A percentile compares a stretch with the other conserved stretches of the same genome.
phyloP scores from a whole-genome alignment of 2,797 vertebrate species.

The Neostethus bicornis region DNA sequence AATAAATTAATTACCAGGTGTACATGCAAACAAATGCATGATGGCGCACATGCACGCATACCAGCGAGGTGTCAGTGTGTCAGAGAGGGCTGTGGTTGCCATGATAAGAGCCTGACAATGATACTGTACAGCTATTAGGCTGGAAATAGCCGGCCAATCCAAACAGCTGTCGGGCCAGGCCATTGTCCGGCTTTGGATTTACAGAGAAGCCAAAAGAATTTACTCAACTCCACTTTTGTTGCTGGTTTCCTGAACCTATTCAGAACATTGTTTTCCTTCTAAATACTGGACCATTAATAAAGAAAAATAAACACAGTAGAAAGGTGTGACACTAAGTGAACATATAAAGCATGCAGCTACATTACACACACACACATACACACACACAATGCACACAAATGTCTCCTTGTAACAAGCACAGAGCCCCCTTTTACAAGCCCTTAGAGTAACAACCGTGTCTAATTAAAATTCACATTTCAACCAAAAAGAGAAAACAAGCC shows the following conservation, averaged over 20 bases:
- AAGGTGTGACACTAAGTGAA: slow-evolving; percentile 68
- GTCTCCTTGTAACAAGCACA: slow-evolving; percentile 67
- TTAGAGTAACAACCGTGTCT: slow-evolving; percentile 74
- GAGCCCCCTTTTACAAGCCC: slow-evolving; percentile 68
- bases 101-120: slow-evolving; percentile 92
- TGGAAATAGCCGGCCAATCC: slow-evolving; percentile 92
- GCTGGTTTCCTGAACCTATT: slow-evolving; percentile 68
- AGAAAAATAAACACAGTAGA: slow-evolving; percentile 67
- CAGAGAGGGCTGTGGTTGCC: slow-evolving; percentile 89
- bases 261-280: slow-evolving; percentile 61
- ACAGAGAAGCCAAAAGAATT: slow-evolving; percentile 68
- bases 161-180: slow-evolving; percentile 79
- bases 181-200: slow-evolving; percentile 74
- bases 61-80: slow-evolving; percentile 87
- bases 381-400: slow-evolving; percentile 43
- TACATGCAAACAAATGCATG: slow-evolving; percentile 37
- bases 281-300: slow-evolving; percentile 66
- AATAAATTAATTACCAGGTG: slow-evolving; percentile 21
- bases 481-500: slow-evolving; percentile 70
- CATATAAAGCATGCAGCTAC: slow-evolving; percentile 51
- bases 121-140: slow-evolving; percentile 93
- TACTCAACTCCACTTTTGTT: slow-evolving; percentile 58
- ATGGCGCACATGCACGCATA: slow-evolving; percentile 33
- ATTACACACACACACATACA: slow-evolving; percentile 26
- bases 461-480: slow-evolving; percentile 80